Evolutionary conservation across 2,113 vertebrate genomes (phyloP).

Genomic region (Setophaga kirtlandii): DNA sequence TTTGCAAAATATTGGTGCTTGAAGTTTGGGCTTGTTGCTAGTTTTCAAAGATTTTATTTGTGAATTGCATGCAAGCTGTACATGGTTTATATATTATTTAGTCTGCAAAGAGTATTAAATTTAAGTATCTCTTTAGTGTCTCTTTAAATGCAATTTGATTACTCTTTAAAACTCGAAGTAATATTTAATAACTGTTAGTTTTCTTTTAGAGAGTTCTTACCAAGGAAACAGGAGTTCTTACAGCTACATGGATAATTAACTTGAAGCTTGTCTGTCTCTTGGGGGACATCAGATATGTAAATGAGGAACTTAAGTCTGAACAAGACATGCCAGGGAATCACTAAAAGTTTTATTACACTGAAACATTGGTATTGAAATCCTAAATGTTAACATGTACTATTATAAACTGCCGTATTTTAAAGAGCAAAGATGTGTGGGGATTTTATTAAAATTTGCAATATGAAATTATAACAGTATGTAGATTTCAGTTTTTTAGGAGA

Average conservation of each 20-base stretch:
- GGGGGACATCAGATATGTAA: constrained; percentile 82
- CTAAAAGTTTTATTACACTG: constrained; percentile 79
- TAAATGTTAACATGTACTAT: constrained; percentile 55
- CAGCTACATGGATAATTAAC: constrained; percentile 82
- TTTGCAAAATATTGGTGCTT: not conserved
- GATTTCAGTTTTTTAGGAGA: constrained; percentile 52
- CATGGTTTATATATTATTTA: constrained; percentile 74
- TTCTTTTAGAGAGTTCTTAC: constrained; percentile 81
- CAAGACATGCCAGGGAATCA: constrained; percentile 73
- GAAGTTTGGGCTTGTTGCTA: constrained; percentile 20
- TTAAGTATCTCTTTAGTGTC: constrained; percentile 78
- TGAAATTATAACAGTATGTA: constrained; percentile 37
- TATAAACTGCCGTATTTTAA: constrained; percentile 67
- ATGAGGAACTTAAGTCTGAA: constrained; percentile 78
- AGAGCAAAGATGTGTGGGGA: constrained; percentile 47
- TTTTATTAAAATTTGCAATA: constrained; percentile 8
- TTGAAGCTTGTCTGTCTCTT: constrained; percentile 80
- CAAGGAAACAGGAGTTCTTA: constrained; percentile 79
- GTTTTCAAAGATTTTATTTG: constrained; percentile 61
- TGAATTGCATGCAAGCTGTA: constrained; percentile 63
- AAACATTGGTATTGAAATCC: constrained; percentile 65
- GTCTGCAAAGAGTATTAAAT: constrained; percentile 73
- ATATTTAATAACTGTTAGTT: constrained; percentile 83
- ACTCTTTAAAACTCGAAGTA: constrained; percentile 76
- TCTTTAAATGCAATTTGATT: constrained; percentile 75